Conservation (phyloP, 2,113 vertebrate species). For the Corythaixoides concolor region DNA sequence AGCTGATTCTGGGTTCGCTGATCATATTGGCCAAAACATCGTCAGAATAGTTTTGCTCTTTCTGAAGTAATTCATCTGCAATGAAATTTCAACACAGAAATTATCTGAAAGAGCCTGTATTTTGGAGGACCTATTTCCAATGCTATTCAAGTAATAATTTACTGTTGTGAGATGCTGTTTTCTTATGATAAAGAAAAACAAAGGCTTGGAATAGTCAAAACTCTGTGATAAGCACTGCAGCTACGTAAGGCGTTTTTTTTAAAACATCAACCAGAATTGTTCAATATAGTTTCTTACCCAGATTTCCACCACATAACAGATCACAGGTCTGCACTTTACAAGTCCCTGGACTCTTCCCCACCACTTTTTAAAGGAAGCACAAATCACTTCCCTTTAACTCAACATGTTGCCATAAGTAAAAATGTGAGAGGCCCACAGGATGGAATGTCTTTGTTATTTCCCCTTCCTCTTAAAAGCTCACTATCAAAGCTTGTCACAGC, state of each 20-base stretch:
- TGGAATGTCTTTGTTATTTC: background rate
- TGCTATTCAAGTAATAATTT: background rate
- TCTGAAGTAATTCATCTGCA: conserved; percentile 93
- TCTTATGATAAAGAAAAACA: background rate
- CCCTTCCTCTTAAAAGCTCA: background rate
- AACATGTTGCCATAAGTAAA: background rate
- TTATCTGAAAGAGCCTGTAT: background rate
- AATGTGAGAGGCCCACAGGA: rapidly evolving
- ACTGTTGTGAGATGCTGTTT: background rate
- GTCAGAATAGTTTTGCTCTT: conserved; percentile 93
- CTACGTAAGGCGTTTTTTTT: background rate
- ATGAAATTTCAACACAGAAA: background rate
- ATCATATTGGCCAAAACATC: conserved; percentile 94
- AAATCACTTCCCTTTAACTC: background rate
- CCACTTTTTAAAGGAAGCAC: background rate
- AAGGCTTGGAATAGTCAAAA: background rate
- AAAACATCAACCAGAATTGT: background rate
- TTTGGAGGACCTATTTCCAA: background rate
- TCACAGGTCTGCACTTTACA: background rate
- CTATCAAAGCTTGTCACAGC: background rate
- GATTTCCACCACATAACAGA: background rate
- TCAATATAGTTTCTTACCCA: background rate
- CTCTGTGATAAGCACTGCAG: background rate
- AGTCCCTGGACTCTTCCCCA: background rate
- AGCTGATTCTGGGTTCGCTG: conserved; percentile 92